Evolutionary conservation across 1,140 invertebrate species (phyloP).

Genomic region (Calliphora vicina): DNA sequence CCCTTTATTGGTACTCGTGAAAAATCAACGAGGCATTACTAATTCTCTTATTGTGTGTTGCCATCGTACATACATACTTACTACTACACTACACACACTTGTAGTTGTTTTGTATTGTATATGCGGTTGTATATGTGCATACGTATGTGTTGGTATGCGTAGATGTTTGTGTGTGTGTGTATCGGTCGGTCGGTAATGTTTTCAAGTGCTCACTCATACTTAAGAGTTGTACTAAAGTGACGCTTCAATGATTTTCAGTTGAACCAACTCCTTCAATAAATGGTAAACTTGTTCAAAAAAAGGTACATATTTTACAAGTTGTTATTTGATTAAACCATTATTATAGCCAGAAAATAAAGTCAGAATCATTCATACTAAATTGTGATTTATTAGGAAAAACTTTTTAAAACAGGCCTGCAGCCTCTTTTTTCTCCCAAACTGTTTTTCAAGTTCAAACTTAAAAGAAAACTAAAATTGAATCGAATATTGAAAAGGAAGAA

Average conservation of each 20-base stretch:
- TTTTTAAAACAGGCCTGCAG: background rate
- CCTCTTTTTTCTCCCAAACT: background rate
- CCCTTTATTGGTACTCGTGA: slow-evolving; percentile 1
- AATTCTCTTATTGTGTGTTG: slow-evolving; percentile 12
- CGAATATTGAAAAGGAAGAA: too few species aligned
- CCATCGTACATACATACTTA: background rate
- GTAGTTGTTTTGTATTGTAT: too few species aligned
- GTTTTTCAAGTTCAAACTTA: too few species aligned
- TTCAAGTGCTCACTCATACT: slow-evolving; percentile 9
- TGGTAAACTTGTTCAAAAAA: slow-evolving; percentile 15
- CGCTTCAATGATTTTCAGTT: slow-evolving; percentile 22
- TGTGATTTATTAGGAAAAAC: background rate
- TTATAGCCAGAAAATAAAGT: background rate
- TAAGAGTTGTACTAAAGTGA: background rate
- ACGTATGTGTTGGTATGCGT: background rate
- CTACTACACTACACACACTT: too few species aligned
- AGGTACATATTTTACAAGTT: slow-evolving; percentile 21
- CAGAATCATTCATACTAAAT: background rate
- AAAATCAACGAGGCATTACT: slow-evolving; percentile 9
- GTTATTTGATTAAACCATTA: slow-evolving; percentile 12
- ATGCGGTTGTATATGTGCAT: background rate
- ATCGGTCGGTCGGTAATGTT: background rate
- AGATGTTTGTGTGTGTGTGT: background rate
- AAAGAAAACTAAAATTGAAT: too few species aligned
- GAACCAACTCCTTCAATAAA: slow-evolving; percentile 17